phyloP scores from a whole-genome alignment of 2,888 invertebrate genomes.

The Noctua pronuba region DNA sequence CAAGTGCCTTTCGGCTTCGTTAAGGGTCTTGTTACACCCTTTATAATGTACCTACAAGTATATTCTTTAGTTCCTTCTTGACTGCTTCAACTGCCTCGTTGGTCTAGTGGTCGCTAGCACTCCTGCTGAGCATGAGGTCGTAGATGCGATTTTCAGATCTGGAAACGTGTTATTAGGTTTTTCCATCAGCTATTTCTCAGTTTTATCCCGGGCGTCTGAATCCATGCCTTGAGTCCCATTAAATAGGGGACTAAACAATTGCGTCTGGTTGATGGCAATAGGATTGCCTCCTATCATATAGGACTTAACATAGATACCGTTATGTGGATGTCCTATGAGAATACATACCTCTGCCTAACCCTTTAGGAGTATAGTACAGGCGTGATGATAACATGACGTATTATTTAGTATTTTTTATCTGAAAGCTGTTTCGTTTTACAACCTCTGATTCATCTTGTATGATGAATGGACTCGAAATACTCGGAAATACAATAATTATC shows the following conservation, averaged over 20 bases:
- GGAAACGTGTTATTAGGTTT: neutral
- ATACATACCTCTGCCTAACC: neutral
- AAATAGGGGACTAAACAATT: neutral
- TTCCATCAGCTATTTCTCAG: neutral
- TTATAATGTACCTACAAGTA: too few species aligned
- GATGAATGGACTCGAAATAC: constrained; percentile 19
- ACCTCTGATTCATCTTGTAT: constrained; percentile 51
- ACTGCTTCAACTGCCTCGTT: neutral
- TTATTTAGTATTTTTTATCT: neutral
- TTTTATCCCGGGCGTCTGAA: neutral
- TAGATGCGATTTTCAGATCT: neutral
- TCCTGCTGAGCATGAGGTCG: neutral
- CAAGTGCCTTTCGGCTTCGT: too few species aligned
- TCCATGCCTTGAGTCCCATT: neutral
- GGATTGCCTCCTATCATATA: neutral
- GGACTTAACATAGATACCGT: neutral
- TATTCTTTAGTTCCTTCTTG: constrained; percentile 8
- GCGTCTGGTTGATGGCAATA: neutral
- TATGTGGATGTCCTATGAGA: neutral
- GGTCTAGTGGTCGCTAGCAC: neutral
- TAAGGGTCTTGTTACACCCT: too few species aligned
- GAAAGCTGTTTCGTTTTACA: constrained; percentile 24
- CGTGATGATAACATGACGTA: neutral
- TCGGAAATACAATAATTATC: constrained; percentile 19
- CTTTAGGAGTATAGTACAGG: neutral